phyloP scores from a whole-genome alignment of 37 sponge, comb jelly and placozoan species.

The Ephydatia muelleri region DNA sequence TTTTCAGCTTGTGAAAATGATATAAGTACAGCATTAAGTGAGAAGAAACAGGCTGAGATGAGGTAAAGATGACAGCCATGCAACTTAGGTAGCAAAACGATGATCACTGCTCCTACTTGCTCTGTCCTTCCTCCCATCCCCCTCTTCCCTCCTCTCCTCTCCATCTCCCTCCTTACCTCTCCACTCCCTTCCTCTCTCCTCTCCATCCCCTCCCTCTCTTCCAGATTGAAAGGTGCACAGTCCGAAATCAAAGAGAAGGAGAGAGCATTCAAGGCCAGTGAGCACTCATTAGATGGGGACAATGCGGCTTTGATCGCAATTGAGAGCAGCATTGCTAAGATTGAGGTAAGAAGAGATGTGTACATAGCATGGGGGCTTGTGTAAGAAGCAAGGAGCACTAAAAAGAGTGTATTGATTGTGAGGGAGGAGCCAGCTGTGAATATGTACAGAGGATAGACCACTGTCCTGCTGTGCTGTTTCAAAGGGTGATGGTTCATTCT shows the following conservation, averaged over 20 bases:
- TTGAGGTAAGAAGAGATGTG: conserved; percentile 41
- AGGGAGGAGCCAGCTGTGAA: no score
- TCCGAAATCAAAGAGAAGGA: conserved; percentile 80
- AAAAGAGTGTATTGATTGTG: no score
- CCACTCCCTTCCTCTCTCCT: no score
- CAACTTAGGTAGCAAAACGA: not conserved
- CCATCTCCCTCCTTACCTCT: no score
- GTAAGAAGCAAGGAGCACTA: no score
- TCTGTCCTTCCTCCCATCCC: no score
- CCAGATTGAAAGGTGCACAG: conserved; percentile 66
- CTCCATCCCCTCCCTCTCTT: not conserved
- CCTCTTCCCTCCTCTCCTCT: no score
- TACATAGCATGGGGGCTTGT: no score
- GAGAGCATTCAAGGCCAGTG: conserved; percentile 53
- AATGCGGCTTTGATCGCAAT: conserved; percentile 40
- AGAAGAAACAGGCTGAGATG: conserved; percentile 87
- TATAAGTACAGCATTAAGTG: conserved; percentile 70
- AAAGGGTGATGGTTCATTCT: not conserved
- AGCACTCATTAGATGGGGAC: conserved; percentile 67
- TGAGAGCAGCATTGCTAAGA: conserved; percentile 43
- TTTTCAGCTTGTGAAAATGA: conserved; percentile 72
- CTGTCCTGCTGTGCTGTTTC: no score
- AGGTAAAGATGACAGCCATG: conserved; percentile 31
- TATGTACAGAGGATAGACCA: no score
- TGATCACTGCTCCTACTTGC: no score